Evolutionary conservation across 1,140 invertebrate genomes (phyloP), one percentile per base, ranked within the genome.

Genomic region (Tetramorium alpestre): DNA sequence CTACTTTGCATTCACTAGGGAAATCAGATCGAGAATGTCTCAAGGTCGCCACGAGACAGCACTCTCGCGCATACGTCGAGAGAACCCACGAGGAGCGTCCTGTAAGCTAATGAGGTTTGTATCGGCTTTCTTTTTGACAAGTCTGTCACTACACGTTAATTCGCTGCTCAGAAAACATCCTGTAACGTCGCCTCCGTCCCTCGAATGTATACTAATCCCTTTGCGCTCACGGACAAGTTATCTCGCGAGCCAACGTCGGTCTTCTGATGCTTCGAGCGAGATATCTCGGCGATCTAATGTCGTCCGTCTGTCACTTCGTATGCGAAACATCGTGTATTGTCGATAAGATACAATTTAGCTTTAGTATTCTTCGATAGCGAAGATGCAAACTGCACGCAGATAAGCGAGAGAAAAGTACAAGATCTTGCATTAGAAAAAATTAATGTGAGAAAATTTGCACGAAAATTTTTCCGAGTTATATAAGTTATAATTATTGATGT

Each of bases 71-170:
- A 22, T n/a, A 41, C 10, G 0, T 60, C 22, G 22, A 47, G 22
- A 47, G 22, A 28, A 76, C 1, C 73, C 38, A 38, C 28, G 28
- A n/a, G 72, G 54, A 41, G 13, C 56, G 33, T 22, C 2, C 60
- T 8, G 47, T 18, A 54, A 70, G 10, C 80, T 58, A 82, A 82
- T 72, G 38, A 82, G 25, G 18, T 38, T 84, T 73, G 33, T 73
- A 60, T 56, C 51, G 67, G 18, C 25, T n/a, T 73, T 47, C 49
- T 72, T 49, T 84, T 73, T 38, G 69, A 84, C 54, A 84, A 60
- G 54, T 84, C 51, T 84, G 80, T 84, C 80, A 84, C 54, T 84
- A 73, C 69, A 81, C 56, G 41, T 73, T 60, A 58, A 73, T 73
- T 73, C 41, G 49, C n/a, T 18, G 28, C 49, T 41, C 33, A 13